Conservation (phyloP, 2,113 vertebrate genomes). For the Labeo catla region DNA sequence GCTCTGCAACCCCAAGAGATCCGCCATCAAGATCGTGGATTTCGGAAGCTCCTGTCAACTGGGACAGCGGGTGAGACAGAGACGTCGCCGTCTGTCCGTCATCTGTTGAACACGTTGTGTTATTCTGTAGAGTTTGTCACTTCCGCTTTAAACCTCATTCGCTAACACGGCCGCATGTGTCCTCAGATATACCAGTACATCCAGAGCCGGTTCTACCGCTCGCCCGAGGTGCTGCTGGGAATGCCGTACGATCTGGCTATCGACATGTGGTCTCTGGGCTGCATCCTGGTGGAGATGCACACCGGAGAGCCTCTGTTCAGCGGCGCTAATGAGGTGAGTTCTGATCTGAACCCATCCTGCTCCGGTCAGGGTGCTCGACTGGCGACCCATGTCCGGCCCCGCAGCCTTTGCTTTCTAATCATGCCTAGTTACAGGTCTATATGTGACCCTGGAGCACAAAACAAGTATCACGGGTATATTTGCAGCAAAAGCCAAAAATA, state of each 20-base stretch:
- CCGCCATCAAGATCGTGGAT: constrained; percentile 99
- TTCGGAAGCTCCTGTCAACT: constrained; percentile 98
- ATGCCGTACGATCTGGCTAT: constrained; percentile 99
- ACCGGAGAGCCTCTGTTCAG: constrained; percentile 98
- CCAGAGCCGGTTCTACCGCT: constrained; percentile 99
- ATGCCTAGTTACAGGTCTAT: neutral
- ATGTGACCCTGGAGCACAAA: no score
- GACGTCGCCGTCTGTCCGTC: neutral
- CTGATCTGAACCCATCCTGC: neutral
- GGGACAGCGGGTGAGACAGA: constrained; percentile 87
- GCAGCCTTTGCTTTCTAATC: no score
- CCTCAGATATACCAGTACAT: constrained; percentile 99
- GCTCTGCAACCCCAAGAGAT: constrained; percentile 98
- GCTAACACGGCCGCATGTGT: neutral
- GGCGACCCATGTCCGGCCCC: no score
- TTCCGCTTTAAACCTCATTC: neutral
- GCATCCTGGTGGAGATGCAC: constrained; percentile 99
- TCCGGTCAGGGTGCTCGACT: no score
- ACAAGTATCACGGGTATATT: no score
- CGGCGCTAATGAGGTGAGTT: constrained; percentile 92
- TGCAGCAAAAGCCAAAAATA: no score
- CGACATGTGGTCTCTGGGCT: constrained; percentile 99
- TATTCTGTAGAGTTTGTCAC: no score
- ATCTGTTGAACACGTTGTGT: no score
- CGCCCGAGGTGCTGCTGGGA: constrained; percentile 98